A percentile compares a stretch with the other conserved stretches of the same genome.
phyloP scores from a whole-genome alignment of 2,797 vertebrate species.

The Merluccius polli region DNA sequence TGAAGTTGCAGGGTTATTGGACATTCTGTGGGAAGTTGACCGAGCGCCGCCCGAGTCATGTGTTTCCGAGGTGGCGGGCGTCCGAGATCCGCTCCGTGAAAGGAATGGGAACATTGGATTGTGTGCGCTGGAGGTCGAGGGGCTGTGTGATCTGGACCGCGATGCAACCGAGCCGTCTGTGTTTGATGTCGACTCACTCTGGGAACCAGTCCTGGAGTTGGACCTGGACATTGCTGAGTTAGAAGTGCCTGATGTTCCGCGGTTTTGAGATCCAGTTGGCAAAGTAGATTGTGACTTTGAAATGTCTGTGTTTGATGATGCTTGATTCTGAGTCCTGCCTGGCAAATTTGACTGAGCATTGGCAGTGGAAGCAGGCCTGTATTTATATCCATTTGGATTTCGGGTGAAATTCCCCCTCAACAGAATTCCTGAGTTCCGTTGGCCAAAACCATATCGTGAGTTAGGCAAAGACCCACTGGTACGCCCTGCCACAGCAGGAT shows the following conservation, averaged over 20 bases:
- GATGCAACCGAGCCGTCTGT: neutral
- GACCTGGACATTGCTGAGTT: slow-evolving; percentile 30
- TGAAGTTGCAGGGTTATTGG: slow-evolving; percentile 15
- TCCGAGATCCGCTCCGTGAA: slow-evolving; percentile 19
- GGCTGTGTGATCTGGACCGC: slow-evolving; percentile 22
- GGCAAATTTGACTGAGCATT: slow-evolving; percentile 49
- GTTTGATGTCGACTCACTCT: slow-evolving; percentile 30
- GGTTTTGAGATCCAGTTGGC: slow-evolving; percentile 46
- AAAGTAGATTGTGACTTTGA: slow-evolving; percentile 46
- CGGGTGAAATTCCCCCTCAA: slow-evolving; percentile 60
- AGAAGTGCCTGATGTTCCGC: slow-evolving; percentile 23
- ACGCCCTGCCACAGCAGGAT: slow-evolving; percentile 39
- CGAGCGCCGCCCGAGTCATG: slow-evolving; percentile 22
- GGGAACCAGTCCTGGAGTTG: slow-evolving; percentile 21
- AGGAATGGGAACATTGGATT: slow-evolving; percentile 28
- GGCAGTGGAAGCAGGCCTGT: slow-evolving; percentile 40
- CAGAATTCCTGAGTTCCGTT: slow-evolving; percentile 55
- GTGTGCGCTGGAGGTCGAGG: slow-evolving; percentile 13
- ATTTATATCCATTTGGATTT: slow-evolving; percentile 54
- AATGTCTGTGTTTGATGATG: slow-evolving; percentile 32
- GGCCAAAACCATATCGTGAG: slow-evolving; percentile 51
- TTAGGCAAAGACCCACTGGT: slow-evolving; percentile 40
- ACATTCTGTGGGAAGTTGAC: slow-evolving; percentile 38
- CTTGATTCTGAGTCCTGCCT: slow-evolving; percentile 46
- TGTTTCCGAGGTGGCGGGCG: neutral